Conservation (phyloP, 2,797 vertebrate genomes). For the Peromyscus attwateri region DNA sequence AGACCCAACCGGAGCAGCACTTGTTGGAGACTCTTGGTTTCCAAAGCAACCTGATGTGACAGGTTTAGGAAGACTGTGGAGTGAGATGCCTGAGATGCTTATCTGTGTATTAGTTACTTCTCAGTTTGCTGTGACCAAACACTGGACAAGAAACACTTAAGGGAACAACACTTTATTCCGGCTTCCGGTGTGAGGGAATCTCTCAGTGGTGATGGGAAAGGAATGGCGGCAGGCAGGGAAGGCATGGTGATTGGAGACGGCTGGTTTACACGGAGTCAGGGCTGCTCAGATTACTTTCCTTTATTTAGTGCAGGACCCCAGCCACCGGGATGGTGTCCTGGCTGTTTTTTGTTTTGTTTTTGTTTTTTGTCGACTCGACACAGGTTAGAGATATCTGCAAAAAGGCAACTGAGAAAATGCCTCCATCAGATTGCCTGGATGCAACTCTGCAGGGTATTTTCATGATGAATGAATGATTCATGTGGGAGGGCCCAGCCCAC, state of each 20-base stretch:
- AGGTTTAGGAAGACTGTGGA: neutral
- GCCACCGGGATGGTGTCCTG: neutral
- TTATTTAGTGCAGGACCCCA: neutral
- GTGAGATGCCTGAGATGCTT: neutral
- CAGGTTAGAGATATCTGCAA: neutral
- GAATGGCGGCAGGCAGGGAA: too few species aligned
- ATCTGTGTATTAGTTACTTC: neutral
- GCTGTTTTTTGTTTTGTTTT: too few species aligned
- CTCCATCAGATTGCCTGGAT: too few species aligned
- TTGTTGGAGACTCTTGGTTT: neutral
- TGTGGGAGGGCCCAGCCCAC: too few species aligned
- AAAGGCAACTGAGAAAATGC: too few species aligned
- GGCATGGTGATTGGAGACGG: neutral
- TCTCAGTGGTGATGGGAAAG: neutral
- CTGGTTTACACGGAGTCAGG: neutral
- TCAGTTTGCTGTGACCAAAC: neutral
- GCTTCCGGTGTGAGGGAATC: neutral
- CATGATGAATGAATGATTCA: too few species aligned
- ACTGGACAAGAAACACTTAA: neutral
- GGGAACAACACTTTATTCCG: neutral
- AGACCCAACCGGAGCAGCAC: neutral
- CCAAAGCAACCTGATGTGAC: neutral
- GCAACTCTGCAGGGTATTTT: too few species aligned
- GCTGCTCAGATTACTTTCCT: neutral
- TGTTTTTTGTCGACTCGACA: too few species aligned